Conservation (phyloP, 2,797 vertebrate genomes). For the Onychomys torridus region DNA sequence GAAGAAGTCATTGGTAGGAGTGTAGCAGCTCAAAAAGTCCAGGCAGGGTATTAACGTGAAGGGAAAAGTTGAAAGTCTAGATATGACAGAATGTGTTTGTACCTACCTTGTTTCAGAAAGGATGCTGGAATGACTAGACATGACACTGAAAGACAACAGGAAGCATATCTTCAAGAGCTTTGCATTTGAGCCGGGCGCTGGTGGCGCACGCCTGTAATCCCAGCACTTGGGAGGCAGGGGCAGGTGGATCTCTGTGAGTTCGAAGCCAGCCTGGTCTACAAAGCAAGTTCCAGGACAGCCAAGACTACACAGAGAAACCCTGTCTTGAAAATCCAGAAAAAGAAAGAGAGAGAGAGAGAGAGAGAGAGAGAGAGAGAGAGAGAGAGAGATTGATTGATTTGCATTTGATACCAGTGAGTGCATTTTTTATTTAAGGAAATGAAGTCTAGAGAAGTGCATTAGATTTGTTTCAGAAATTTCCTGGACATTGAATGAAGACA, state of each 20-base stretch:
- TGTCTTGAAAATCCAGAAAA: no score
- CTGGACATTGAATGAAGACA: constrained; percentile 29
- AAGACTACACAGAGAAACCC: no score
- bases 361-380: no score
- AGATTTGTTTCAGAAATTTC: constrained; percentile 61
- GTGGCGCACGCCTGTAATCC: neutral
- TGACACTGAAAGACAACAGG: constrained; percentile 48
- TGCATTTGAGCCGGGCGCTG: neutral
- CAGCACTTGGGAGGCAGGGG: neutral
- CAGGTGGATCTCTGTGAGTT: neutral
- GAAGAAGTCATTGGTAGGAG: constrained; percentile 51
- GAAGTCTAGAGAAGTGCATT: constrained; percentile 26
- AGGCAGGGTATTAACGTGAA: constrained; percentile 44
- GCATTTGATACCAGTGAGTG: neutral
- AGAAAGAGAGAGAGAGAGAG: no score
- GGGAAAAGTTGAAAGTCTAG: constrained; percentile 59
- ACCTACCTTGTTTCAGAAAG: constrained; percentile 65
- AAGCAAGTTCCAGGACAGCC: no score
- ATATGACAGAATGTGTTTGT: constrained; percentile 69
- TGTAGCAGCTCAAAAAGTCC: constrained; percentile 61
- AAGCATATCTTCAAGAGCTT: constrained; percentile 54
- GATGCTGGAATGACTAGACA: constrained; percentile 55
- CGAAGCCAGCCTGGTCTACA: no score
- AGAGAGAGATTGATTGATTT: no score
- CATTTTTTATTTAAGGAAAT: constrained; percentile 62